Evolutionary conservation across 2,113 vertebrate species (phyloP).

Genomic region (Ptyas mucosa): DNA sequence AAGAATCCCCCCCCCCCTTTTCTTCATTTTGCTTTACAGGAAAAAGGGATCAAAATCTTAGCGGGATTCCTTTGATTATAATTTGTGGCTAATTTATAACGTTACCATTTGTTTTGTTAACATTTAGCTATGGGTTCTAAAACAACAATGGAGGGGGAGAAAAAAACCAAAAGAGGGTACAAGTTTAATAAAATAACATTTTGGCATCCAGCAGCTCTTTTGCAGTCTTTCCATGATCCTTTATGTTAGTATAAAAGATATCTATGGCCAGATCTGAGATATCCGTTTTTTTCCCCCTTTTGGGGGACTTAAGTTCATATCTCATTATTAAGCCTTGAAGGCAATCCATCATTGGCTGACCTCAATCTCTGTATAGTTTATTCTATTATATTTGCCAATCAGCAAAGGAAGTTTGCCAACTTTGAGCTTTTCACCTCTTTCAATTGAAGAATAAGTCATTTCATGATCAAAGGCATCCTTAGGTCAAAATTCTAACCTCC

Average conservation of each 20-base stretch:
- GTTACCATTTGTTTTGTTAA: neutral
- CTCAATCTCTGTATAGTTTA: constrained; percentile 49
- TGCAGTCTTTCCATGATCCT: constrained; percentile 15
- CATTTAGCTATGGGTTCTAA: neutral
- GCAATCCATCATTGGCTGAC: constrained; percentile 49
- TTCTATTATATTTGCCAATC: constrained; percentile 56
- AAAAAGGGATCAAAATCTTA: neutral
- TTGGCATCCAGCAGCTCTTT: neutral
- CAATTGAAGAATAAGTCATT: constrained; percentile 42
- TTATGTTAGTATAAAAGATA: constrained; percentile 46
- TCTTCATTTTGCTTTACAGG: neutral
- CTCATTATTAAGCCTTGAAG: constrained; percentile 45
- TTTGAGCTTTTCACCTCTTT: constrained; percentile 39
- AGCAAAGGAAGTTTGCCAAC: constrained; percentile 48
- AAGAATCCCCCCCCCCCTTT: neutral
- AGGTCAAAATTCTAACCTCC: constrained; percentile 40
- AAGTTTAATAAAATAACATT: neutral
- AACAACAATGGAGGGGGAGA: neutral
- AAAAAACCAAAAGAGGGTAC: neutral
- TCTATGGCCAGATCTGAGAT: constrained; percentile 10
- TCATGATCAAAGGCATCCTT: constrained; percentile 37
- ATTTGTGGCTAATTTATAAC: neutral
- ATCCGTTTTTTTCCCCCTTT: constrained; percentile 9
- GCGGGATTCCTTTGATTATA: neutral
- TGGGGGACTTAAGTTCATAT: constrained; percentile 35